Conservation (phyloP, 1,140 invertebrate genomes). For the Drosophila prosaltans region DNA sequence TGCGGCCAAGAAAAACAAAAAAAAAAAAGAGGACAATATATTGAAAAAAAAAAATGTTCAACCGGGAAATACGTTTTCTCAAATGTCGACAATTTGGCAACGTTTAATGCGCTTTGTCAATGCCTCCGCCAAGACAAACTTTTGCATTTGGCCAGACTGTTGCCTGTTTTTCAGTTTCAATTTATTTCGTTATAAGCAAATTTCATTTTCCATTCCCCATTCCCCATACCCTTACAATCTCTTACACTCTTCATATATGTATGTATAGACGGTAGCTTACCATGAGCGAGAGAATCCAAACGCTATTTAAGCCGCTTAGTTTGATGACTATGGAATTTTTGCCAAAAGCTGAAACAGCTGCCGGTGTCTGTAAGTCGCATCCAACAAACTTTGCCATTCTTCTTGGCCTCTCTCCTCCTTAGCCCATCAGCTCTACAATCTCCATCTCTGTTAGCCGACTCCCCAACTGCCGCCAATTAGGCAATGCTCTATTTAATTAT, state of each 20-base stretch:
- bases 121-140: slow-evolving; percentile 3
- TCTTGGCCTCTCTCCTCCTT: neutral
- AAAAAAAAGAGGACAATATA: neutral
- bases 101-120: slow-evolving; percentile 11
- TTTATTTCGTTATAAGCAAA: slow-evolving; percentile 2
- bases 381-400: slow-evolving; percentile 4
- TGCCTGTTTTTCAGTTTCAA: slow-evolving; percentile 9
- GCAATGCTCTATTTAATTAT: slow-evolving; percentile 13
- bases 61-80: slow-evolving; percentile 1
- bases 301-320: slow-evolving; percentile 9
- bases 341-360: slow-evolving; percentile 5
- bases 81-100: slow-evolving; percentile 7
- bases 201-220: neutral
- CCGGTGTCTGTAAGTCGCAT: slow-evolving; percentile 8
- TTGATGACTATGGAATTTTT: slow-evolving; percentile 10
- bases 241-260: too few species aligned
- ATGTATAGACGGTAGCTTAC: neutral
- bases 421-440: neutral
- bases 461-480: neutral
- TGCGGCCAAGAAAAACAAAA: neutral
- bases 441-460: neutral
- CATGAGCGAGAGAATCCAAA: neutral
- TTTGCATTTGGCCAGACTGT: slow-evolving; percentile 13
- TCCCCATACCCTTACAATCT: too few species aligned
- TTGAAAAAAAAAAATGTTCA: neutral